Base-by-base conservation (phyloP, 2,113 vertebrate species). In the Psittacara wagleri region DNA sequence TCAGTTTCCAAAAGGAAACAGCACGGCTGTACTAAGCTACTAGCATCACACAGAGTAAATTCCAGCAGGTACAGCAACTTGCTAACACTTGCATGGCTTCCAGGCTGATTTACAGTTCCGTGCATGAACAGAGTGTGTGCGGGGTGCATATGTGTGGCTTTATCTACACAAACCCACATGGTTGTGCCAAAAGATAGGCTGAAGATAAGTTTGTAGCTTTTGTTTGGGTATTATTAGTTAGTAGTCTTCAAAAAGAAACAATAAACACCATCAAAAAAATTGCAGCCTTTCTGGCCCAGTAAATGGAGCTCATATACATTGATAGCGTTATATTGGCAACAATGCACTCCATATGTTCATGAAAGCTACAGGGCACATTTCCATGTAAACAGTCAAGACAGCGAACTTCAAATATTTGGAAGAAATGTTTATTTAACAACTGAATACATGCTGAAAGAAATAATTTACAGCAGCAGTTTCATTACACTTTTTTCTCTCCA, bases 381-480 rank as follows among this genome's bases (percentile, higher is more conserved):
- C 67, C 3, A 16, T 83, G 70, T 94, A 96, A 97, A 96, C 75
- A 98, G 93, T 94, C 96, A 97, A 97, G 97, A 98, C 96, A 97
- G 97, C 39, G 76, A 96, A 98, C 97, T 98, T 97, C 97, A 98
- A 97, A 96, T 98, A 97, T 98, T 99, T 98, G 99, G 98, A 98
- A 99, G 98, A 99, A 98, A 99, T 98, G 98, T 99, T 99, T 99
- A 99, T 99, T 99, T 98, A 99, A 98, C 98, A 99, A 99, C 98
- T 98, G 98, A 99, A 98, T 99, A 99, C 98, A 99, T 98, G 98
- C 99, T 98, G 98, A 98, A 98, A 98, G 98, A 97, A 98, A 98
- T 98, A 98, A 98, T 98, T 98, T 98, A 99, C 98, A 99, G 98
- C 99, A 99, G 99, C 98, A 98, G 94, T 98, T 98, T 96, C 96